Conservation (phyloP, 1,140 invertebrate genomes). For the Papilio machaon region DNA sequence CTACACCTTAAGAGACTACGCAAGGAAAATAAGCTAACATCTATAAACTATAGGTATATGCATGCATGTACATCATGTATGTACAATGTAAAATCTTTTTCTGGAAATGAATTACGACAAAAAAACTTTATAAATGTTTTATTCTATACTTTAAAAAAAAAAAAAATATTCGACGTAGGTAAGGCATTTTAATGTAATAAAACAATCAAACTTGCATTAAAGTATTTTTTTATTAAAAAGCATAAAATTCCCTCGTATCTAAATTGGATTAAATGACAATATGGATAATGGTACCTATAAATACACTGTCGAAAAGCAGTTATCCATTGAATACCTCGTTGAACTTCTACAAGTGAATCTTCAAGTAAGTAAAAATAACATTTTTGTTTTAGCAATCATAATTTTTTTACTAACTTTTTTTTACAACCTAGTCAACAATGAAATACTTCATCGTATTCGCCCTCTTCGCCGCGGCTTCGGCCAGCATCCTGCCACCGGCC, state of each 20-base stretch:
- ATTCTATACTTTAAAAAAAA: background rate
- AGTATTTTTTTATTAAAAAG: background rate
- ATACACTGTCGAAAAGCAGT: background rate
- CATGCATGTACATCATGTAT: too few species aligned
- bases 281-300: background rate
- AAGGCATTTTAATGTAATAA: background rate
- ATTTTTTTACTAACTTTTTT: background rate
- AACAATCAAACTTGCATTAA: background rate
- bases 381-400: background rate
- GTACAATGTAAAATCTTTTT: too few species aligned
- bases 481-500: conserved; percentile 44
- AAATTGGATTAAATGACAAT: conserved; percentile 10
- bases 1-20: too few species aligned
- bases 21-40: too few species aligned
- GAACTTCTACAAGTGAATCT: background rate
- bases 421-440: conserved; percentile 48
- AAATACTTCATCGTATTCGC: conserved; percentile 64
- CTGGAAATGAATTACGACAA: too few species aligned
- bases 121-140: background rate
- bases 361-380: background rate
- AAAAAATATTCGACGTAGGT: background rate
- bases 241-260: background rate
- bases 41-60: too few species aligned
- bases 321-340: background rate
- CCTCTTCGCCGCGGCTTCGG: conserved; percentile 59